These are phyloP conservation scores for Buphagus erythrorhynchus DNA, from an alignment of 2,797 vertebrate genomes.

Conservation along the genomic window DNA sequence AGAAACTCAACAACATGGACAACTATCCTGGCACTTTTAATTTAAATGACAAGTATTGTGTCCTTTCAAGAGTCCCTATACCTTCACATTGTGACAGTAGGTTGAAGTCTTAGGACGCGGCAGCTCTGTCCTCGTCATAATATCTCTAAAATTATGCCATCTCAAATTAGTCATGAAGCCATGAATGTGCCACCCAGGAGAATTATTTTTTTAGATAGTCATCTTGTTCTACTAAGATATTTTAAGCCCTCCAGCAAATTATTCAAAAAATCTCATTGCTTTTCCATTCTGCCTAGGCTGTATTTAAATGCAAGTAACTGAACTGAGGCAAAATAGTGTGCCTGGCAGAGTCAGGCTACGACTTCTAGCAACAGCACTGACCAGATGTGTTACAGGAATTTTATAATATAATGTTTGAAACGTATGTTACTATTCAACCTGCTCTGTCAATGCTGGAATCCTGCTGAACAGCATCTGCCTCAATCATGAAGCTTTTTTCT, in stretches of 20 bases:
- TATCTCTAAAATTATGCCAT: slow-evolving; percentile 64
- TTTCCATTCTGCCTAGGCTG: slow-evolving; percentile 43
- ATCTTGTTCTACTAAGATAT: slow-evolving; percentile 60
- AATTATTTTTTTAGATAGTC: slow-evolving; percentile 47
- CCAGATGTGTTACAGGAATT: slow-evolving; percentile 57
- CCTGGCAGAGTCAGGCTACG: slow-evolving; percentile 23
- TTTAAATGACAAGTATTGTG: slow-evolving; percentile 41
- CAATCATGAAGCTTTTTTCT: slow-evolving; percentile 17
- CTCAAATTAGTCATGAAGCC: slow-evolving; percentile 68
- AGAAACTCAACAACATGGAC: slow-evolving; percentile 20
- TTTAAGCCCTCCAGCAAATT: slow-evolving; percentile 71
- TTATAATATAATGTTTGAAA: slow-evolving; percentile 50
- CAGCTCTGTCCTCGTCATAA: slow-evolving; percentile 37
- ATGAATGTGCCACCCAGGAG: slow-evolving; percentile 54
- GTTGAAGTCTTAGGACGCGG: slow-evolving; percentile 7
- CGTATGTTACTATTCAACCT: not conserved
- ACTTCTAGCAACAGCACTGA: slow-evolving; percentile 43
- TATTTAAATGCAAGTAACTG: slow-evolving; percentile 54
- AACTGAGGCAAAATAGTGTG: slow-evolving; percentile 47
- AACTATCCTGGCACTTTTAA: slow-evolving; percentile 46
- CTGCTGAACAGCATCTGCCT: not conserved
- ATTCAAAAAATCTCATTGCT: slow-evolving; percentile 51
- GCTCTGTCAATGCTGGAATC: not conserved
- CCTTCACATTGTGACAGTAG: not conserved
- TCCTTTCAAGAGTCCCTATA: slow-evolving; percentile 22